Percentiles rank a stretch among this genome's conserved stretches.
phyloP scores from a whole-genome alignment of 2,888 invertebrate genomes.

The Poecilus cupreus region DNA sequence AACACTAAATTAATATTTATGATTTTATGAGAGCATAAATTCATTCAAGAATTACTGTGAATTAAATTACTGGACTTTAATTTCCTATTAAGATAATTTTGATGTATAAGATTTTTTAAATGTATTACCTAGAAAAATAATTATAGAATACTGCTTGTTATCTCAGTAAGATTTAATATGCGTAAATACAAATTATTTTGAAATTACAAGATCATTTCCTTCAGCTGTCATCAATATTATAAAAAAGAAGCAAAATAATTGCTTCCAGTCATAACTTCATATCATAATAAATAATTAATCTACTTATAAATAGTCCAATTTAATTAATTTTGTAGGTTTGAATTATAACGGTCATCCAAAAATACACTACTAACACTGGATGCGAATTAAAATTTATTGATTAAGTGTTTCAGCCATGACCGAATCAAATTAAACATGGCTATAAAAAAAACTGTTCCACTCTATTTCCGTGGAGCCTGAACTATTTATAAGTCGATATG shows the following conservation, averaged over 20 bases:
- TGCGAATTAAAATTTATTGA: not conserved
- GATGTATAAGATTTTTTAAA: not conserved
- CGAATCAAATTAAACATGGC: not conserved
- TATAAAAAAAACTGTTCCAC: slow-evolving; percentile 10
- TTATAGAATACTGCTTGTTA: not conserved
- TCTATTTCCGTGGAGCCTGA: not conserved
- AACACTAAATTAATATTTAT: not conserved
- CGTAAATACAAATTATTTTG: slow-evolving; percentile 16
- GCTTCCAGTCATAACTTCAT: not conserved
- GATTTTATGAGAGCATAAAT: not conserved
- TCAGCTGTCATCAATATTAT: not conserved
- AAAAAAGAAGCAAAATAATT: not conserved
- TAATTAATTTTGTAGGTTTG: not conserved
- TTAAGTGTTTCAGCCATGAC: not conserved
- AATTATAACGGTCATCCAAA: not conserved
- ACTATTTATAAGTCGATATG: not conserved
- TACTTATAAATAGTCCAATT: not conserved
- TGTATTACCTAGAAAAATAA: not conserved
- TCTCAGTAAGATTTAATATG: not conserved
- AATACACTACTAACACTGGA: not conserved
- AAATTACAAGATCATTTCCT: not conserved
- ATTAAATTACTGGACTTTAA: not conserved
- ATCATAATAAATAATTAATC: not conserved
- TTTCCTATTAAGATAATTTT: not conserved
- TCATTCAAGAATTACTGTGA: not conserved